Base-by-base conservation (phyloP, 2,888 invertebrate species). In the Pterostichus madidus region DNA sequence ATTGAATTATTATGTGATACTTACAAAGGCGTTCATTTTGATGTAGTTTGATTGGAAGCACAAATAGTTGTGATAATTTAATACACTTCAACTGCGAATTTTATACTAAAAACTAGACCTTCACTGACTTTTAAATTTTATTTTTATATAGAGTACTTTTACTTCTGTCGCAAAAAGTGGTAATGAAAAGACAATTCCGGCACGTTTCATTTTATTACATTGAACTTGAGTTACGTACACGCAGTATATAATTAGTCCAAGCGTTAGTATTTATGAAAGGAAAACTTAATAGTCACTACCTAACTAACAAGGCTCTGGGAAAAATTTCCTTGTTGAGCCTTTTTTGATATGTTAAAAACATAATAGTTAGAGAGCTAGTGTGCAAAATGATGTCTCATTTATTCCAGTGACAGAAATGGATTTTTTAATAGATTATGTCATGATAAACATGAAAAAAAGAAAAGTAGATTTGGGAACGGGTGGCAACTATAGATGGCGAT, bases 11-110 rank as follows among this genome's bases (percentile, higher is more conserved):
- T 7, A 39, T 8, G 5, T 0, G 1, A 64, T 64, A 64, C 64
- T 64, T 64, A 64, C 64, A 32, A 64, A 64, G n/a, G 64, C 64
- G 64, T 64, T 64, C 64, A 64, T 64, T 64, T 64, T 64, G 64
- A 64, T 32, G 64, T 64, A 64, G 64, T 8, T 64, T 13, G 35
- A 35, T 32, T 35, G 64, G 31, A 35, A 13, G 35, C 64, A 64
- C 64, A 64, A 64, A 64, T 35, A 64, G n/a, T 64, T 64, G 64
- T 64, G 64, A 64, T 64, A 64, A n/a, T 32, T 24, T 64, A 35
- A 13, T 6, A 35, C n/a, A 64, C n/a, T 64, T 32, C 11, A 5
- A 32, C 64, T 7, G n/a, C 13, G 13, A 32, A 64, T 13, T 61
- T 64, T 64, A 64, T 64, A 64, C 64, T 64, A 64, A 64, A 35